phyloP scores from a whole-genome alignment of 2,888 invertebrate species.

The Ectemnius cavifrons region DNA sequence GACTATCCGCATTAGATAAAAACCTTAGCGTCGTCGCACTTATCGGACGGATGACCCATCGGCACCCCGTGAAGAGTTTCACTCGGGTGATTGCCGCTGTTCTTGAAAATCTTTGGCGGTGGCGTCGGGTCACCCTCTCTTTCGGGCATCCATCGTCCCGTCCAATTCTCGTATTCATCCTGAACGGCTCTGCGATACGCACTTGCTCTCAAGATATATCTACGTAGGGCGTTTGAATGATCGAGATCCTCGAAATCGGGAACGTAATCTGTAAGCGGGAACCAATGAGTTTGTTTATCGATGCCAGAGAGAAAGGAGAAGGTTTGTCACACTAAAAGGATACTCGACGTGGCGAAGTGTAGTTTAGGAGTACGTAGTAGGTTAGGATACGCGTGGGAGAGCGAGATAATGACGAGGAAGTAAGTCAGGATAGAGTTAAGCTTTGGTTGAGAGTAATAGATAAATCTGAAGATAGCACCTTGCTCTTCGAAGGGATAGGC shows the following conservation, averaged over 20 bases:
- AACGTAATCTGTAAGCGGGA: constrained; percentile 8
- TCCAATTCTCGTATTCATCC: constrained; percentile 70
- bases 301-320: neutral
- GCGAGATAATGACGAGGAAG: neutral
- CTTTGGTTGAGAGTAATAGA: neutral
- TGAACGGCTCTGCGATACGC: constrained; percentile 44
- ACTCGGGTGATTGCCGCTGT: neutral
- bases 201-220: neutral
- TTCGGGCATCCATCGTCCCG: constrained; percentile 76
- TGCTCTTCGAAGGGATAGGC: neutral
- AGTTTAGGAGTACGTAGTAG: neutral
- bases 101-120: constrained; percentile 61
- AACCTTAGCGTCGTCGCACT: constrained; percentile 86
- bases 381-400: neutral
- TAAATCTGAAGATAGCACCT: neutral
- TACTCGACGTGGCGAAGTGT: neutral
- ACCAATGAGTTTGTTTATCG: neutral
- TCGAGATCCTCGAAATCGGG: neutral
- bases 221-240: constrained; percentile 2
- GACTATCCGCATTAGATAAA: neutral
- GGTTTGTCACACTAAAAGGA: neutral
- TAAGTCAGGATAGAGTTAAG: neutral
- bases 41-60: constrained; percentile 80
- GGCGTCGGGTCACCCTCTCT: constrained; percentile 63
- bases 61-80: constrained; percentile 74